A percentile compares a stretch with the other conserved stretches of the same genome.
These are phyloP conservation scores for Neodiprion pinetum DNA, from an alignment of 1,140 invertebrate species.

Conservation along the genomic window DNA sequence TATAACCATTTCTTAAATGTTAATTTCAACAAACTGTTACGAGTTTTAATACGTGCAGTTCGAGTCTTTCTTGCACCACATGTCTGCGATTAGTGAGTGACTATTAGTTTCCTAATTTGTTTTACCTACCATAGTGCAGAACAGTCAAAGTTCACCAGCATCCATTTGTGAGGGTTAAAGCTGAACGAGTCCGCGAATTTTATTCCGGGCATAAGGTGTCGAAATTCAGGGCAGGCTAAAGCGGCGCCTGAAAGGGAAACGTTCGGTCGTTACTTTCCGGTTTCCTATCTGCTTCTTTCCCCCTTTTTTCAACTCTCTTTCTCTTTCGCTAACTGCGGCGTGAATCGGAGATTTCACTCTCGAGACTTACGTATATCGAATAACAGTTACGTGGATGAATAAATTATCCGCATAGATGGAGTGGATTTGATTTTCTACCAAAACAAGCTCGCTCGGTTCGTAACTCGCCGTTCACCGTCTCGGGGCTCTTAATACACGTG, in stretches of 20 bases:
- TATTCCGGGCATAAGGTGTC: constrained; percentile 63
- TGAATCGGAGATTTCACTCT: constrained; percentile 2
- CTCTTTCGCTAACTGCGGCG: constrained; percentile 28
- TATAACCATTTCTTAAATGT: too few species aligned
- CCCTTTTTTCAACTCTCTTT: neutral
- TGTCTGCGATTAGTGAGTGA: constrained; percentile 62
- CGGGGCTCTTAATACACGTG: too few species aligned
- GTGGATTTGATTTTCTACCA: too few species aligned
- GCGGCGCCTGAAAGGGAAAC: constrained; percentile 55
- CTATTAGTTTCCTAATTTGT: constrained; percentile 60
- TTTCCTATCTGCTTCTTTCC: too few species aligned
- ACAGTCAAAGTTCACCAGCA: constrained; percentile 84
- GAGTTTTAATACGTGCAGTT: neutral
- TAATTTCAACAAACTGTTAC: neutral
- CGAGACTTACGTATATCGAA: neutral
- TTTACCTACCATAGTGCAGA: constrained; percentile 71
- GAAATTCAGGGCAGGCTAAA: constrained; percentile 70
- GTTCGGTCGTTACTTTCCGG: constrained; percentile 42
- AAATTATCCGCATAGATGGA: too few species aligned
- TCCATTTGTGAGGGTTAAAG: constrained; percentile 73
- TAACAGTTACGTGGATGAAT: too few species aligned
- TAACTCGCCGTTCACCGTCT: too few species aligned
- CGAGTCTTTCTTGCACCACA: constrained; percentile 45
- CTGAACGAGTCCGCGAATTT: constrained; percentile 68
- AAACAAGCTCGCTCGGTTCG: too few species aligned